These are phyloP conservation scores for Tapirus indicus DNA, from an alignment of 2,797 vertebrate genomes.

Conservation along the genomic window DNA sequence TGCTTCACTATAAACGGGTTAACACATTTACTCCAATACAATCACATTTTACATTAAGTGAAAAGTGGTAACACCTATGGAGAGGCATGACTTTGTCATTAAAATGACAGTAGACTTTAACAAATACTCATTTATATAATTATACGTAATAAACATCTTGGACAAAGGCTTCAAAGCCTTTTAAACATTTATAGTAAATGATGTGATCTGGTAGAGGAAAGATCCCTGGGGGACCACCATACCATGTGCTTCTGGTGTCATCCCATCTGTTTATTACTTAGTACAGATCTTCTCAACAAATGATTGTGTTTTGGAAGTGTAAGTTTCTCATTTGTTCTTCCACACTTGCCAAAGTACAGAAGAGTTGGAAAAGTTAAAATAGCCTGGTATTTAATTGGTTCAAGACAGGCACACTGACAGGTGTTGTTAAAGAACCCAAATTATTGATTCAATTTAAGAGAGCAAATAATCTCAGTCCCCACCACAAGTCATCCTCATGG, in stretches of 20 bases:
- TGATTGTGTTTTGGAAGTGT: background rate
- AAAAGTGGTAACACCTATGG: slow-evolving; percentile 33
- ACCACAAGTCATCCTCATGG: background rate
- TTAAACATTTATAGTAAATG: slow-evolving; percentile 58
- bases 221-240: background rate
- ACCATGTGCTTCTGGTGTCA: slow-evolving; percentile 40
- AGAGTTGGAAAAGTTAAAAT: background rate
- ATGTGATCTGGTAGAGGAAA: slow-evolving; percentile 41
- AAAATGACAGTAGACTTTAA: slow-evolving; percentile 46
- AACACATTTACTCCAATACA: background rate
- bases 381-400: slow-evolving; percentile 19
- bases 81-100: slow-evolving; percentile 11
- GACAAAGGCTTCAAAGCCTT: slow-evolving; percentile 56
- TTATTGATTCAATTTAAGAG: slow-evolving; percentile 6
- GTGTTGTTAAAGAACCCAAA: slow-evolving; percentile 27
- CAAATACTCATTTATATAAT: slow-evolving; percentile 52
- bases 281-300: slow-evolving; percentile 65
- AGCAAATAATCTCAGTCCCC: background rate
- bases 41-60: slow-evolving; percentile 10
- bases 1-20: slow-evolving; percentile 43
- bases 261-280: slow-evolving; percentile 48
- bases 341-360: background rate
- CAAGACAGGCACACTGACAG: background rate
- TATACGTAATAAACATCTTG: slow-evolving; percentile 51
- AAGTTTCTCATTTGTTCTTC: slow-evolving; percentile 34